These are phyloP conservation scores for Drosophila pruinosa DNA, from an alignment of 1,140 invertebrate species.

Conservation along the genomic window DNA sequence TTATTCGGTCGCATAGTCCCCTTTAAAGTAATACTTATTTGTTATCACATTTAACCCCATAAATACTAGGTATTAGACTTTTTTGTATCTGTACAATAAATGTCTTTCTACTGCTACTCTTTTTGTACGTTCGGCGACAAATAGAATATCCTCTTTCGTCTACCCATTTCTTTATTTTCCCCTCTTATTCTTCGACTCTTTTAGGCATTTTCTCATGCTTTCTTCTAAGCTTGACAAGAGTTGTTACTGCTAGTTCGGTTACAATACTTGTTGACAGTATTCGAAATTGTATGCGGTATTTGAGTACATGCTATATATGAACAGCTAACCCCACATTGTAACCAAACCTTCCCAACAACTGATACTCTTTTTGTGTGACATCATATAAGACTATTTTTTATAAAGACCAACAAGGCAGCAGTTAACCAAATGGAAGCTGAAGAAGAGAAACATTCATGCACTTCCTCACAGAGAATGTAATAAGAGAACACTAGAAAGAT, in stretches of 20 bases:
- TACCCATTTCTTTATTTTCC: slow-evolving; percentile 5
- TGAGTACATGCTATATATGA: background rate
- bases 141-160: too few species aligned
- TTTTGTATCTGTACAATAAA: too few species aligned
- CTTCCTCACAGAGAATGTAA: slow-evolving; percentile 59
- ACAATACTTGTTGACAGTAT: slow-evolving; percentile 73
- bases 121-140: too few species aligned
- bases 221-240: slow-evolving; percentile 12
- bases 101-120: too few species aligned
- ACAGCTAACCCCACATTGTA: slow-evolving; percentile 21
- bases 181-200: slow-evolving; percentile 1
- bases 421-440: slow-evolving; percentile 21
- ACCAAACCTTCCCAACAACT: background rate
- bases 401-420: slow-evolving; percentile 48
- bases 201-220: background rate
- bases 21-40: too few species aligned
- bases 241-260: slow-evolving; percentile 65
- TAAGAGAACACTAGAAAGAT: slow-evolving; percentile 50
- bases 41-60: too few species aligned
- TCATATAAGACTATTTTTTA: slow-evolving; percentile 77
- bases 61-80: too few species aligned
- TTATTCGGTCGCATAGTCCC: too few species aligned
- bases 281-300: slow-evolving; percentile 37
- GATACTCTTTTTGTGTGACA: slow-evolving; percentile 32
- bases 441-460: slow-evolving; percentile 42